A percentile compares a stretch with the other conserved stretches of the same genome.
Evolutionary conservation across 2,888 invertebrate species (phyloP).

Genomic region (Epinotia demarniana): DNA sequence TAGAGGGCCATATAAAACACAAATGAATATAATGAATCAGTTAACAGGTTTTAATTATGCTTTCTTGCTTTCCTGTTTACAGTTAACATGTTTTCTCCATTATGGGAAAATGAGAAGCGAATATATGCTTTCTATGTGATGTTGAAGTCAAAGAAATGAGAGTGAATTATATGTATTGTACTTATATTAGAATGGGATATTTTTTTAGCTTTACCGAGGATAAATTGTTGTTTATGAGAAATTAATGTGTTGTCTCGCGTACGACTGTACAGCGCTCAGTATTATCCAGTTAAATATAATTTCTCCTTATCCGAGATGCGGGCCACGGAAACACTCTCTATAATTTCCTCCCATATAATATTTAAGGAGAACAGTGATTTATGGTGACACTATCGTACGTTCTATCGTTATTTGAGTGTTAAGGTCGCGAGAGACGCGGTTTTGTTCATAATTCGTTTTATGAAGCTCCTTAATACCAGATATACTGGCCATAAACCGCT

Average conservation of each 20-base stretch:
- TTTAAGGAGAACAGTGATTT: conserved; percentile 66
- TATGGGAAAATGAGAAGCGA: conserved; percentile 1
- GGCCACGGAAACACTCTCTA: conserved; percentile 73
- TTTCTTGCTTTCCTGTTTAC: conserved; percentile 10
- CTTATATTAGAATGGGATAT: not conserved
- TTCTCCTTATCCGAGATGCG: conserved; percentile 71
- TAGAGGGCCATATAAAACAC: conserved; percentile 41
- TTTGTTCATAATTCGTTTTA: conserved; percentile 48
- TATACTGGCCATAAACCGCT: conserved; percentile 49
- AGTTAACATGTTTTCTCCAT: conserved; percentile 21
- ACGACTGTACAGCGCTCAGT: conserved; percentile 40
- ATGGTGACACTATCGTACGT: conserved; percentile 65
- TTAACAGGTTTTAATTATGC: conserved; percentile 15
- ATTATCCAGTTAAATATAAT: conserved; percentile 55
- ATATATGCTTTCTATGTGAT: not conserved
- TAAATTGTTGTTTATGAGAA: conserved; percentile 11
- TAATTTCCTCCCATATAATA: conserved; percentile 72
- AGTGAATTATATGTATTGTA: not conserved
- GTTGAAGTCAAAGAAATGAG: not conserved
- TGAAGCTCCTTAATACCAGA: conserved; percentile 49
- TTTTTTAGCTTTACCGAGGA: not conserved
- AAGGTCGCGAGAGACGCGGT: conserved; percentile 44
- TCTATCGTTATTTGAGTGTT: conserved; percentile 59
- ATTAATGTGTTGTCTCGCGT: conserved; percentile 13
- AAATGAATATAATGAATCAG: conserved; percentile 26